Evolutionary conservation across 1,140 invertebrate species (phyloP), one percentile per base, ranked within the genome.

Genomic region (Papilio xuthus): DNA sequence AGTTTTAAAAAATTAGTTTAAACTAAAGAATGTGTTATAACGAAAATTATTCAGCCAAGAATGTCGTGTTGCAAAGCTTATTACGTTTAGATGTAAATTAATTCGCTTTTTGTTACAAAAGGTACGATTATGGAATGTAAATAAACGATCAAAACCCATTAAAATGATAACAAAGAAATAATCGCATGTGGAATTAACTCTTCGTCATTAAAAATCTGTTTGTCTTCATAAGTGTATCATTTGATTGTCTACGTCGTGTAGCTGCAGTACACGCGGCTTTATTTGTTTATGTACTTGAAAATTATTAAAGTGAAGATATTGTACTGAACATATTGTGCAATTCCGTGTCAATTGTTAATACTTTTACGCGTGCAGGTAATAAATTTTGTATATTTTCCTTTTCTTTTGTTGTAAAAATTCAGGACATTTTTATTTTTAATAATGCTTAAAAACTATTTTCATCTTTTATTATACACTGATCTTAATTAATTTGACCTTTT

Each of bases 81-180:
- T 26, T 13, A 1, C 13, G 12, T 26, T 10, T 8, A 60, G 26
- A 26, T 13, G 23, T 60, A 13, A 20, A 12, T 60, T 60, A 13
- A 26, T 13, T 60, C 23, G 56, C 3, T 26, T 26, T 60, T 26
- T 60, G 20, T 60, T 13, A 26, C 3, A 60, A 20, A 12, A 12
- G 13, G 23, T 60, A 12, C 8, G 20, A 60, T 60, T 60, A 60
- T 12, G 8, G 56, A 26, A 60, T 60, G 56, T 60, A 60, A 60
- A 60, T 60, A 60, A 60, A 60, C 23, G 56, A 60, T 60, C 20
- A 60, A 60, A 60, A 26, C 10, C 20, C 6, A 60, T 60, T 60
- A 60, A 60, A 60, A 60, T 23, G n/a, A 60, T 60, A 26, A 56
- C 20, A 56, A 60, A 60, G 56, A 60, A 60, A 60, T 23, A 60